These are phyloP conservation scores for Trimorus sp. DNA, from an alignment of 2,888 invertebrate genomes.

Conservation along the genomic window DNA sequence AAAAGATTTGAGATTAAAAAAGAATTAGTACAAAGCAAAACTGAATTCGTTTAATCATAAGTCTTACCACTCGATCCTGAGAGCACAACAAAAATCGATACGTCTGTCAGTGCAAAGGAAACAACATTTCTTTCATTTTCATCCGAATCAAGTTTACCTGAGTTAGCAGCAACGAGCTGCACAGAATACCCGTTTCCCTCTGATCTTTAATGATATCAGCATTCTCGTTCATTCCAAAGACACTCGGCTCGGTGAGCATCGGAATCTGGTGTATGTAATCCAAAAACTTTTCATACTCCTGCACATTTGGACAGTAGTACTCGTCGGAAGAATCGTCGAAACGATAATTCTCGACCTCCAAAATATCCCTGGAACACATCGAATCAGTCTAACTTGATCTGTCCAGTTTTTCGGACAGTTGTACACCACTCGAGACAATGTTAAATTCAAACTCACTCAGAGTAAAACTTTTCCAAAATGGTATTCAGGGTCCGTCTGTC, in stretches of 20 bases:
- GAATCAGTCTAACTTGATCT: not conserved
- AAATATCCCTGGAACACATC: slow-evolving; percentile 69
- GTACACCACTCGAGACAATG: too few species aligned
- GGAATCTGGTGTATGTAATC: slow-evolving; percentile 88
- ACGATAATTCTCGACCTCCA: slow-evolving; percentile 71
- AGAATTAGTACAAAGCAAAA: not conserved
- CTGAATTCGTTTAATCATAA: slow-evolving; percentile 13
- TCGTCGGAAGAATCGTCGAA: slow-evolving; percentile 79
- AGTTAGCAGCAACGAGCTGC: slow-evolving; percentile 88
- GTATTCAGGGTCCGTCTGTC: slow-evolving; percentile 93
- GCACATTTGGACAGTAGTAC: slow-evolving; percentile 88
- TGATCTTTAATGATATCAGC: slow-evolving; percentile 94
- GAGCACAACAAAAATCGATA: slow-evolving; percentile 20
- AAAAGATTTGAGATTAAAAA: not conserved
- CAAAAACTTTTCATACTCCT: slow-evolving; percentile 88
- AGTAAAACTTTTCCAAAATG: slow-evolving; percentile 91
- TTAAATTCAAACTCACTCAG: slow-evolving; percentile 81
- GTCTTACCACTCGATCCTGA: slow-evolving; percentile 76
- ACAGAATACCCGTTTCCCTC: slow-evolving; percentile 90
- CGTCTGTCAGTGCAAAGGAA: not conserved
- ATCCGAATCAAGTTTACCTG: slow-evolving; percentile 84
- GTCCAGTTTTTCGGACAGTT: not conserved
- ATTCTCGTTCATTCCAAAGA: slow-evolving; percentile 96
- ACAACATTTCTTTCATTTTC: not conserved
- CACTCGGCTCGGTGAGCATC: slow-evolving; percentile 89